Evolutionary conservation across 2,888 invertebrate species (phyloP).

Genomic region (Tanaodytes sp.): DNA sequence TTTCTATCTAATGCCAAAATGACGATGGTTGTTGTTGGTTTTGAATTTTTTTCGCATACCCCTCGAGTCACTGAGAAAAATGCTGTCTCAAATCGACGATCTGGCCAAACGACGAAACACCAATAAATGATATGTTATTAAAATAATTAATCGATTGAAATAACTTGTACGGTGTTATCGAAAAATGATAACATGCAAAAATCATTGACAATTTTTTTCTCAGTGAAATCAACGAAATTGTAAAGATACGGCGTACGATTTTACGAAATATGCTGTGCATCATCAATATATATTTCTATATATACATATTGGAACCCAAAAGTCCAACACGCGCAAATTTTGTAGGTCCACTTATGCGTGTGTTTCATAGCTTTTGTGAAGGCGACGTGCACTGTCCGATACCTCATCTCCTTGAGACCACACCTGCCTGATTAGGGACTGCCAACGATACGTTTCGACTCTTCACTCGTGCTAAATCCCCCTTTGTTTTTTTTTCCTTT

Average conservation of each 20-base stretch:
- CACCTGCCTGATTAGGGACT: conserved; percentile 48
- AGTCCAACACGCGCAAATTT: conserved; percentile 59
- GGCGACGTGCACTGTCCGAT: conserved; percentile 67
- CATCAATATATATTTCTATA: no score
- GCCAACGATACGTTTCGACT: conserved; percentile 48
- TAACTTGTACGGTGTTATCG: no score
- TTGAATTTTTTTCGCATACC: no score
- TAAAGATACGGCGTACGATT: conserved; percentile 24
- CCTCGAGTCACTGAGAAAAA: no score
- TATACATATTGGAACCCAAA: conserved; percentile 41
- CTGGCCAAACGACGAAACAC: no score
- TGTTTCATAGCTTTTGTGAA: conserved; percentile 68
- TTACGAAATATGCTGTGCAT: conserved; percentile 49
- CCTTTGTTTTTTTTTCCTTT: conserved; percentile 17
- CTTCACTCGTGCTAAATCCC: conserved; percentile 9
- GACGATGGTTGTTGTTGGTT: no score
- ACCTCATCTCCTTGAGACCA: conserved; percentile 59
- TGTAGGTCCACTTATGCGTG: conserved; percentile 54
- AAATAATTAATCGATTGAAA: no score
- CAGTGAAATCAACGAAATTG: conserved; percentile 32
- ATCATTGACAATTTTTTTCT: conserved; percentile 32
- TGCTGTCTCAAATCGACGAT: no score
- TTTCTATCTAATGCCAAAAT: no score
- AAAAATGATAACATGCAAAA: no score
- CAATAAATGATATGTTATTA: no score